Percentiles rank a stretch among this genome's conserved stretches.
Conservation (phyloP, 64 coral and sea anemone species). For the Stichodactyla mertensii region DNA sequence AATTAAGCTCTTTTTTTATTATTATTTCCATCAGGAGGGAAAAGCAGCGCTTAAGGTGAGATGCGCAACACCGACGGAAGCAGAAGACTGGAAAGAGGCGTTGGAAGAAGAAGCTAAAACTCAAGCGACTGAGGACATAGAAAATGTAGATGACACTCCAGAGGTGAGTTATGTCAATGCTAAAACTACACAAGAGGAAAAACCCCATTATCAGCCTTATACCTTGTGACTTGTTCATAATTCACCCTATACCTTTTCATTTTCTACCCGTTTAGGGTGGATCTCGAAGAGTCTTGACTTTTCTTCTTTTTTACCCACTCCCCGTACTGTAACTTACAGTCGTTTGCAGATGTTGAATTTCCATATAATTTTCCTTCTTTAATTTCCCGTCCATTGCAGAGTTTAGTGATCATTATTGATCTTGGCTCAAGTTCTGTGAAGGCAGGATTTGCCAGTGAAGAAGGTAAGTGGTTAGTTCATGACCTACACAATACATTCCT, state of each 20-base stretch:
- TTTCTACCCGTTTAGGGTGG: too few species aligned
- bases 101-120: constrained; percentile 62
- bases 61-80: constrained; percentile 64
- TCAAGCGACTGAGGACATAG: neutral
- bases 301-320: too few species aligned
- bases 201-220: too few species aligned
- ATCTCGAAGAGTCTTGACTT: too few species aligned
- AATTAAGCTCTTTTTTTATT: too few species aligned
- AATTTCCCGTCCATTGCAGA: constrained; percentile 11
- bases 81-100: constrained; percentile 80
- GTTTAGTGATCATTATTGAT: constrained; percentile 71
- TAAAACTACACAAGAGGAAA: too few species aligned
- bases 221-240: too few species aligned
- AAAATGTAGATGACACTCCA: neutral
- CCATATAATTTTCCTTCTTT: neutral
- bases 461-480: constrained; percentile 28
- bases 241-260: too few species aligned
- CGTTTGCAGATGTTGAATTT: too few species aligned
- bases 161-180: neutral
- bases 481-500: neutral
- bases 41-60: constrained; percentile 49
- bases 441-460: constrained; percentile 72
- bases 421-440: constrained; percentile 80
- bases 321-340: too few species aligned
- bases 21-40: constrained; percentile 22